Base-by-base conservation (phyloP, 2,888 invertebrate genomes). In the Marronus borbonicus region DNA sequence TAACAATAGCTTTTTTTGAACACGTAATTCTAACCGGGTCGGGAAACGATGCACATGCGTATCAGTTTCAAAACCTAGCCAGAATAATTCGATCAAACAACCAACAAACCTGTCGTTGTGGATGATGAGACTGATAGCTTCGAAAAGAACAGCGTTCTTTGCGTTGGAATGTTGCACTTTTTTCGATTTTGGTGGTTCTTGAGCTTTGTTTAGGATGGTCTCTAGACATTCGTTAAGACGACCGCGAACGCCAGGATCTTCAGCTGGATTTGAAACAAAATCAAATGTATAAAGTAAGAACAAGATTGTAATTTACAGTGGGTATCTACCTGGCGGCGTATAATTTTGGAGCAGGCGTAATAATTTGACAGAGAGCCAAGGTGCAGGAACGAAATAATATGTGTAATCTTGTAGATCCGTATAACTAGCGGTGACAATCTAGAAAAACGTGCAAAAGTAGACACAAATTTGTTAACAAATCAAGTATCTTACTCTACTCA, bases 151-250 rank as follows among this genome's bases (percentile, higher is more conserved):
- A 74, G 99, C 98, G 91, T 99, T 99, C 90, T 99, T 99, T 78
- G 99, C 99, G 91, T 99, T 99, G 69, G 99, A 98, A 90, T 99
- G 99, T 90, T 99, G 99, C 39, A 99, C 99, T 90, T 99, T 99
- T 90, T 99, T 99, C 69, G 99, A 99, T 90, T 98, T 98, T 39
- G 99, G 99, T 82, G 99, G 98, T 89, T 99, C 99, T 89, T 99
- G 98, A 24, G 99, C 99, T 91, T 98, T 99, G 89, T 98, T 98
- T 85, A 99, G 91, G 86, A 99, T 98, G 24, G 98, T 98, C 90
- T 99, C 99, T 85, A 99, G 90, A 86, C 99, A 99, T 90, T 99
- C 99, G 85, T 98, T 97, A 64, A 99, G 91, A 81, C 99, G 93
- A 17, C 98, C 98, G 82, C 98, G 93, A 1, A 99, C 98, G 50